Evolutionary conservation across 37 sponge, comb jelly and placozoan genomes (phyloP).

Genomic region (Axinella damicornis): DNA sequence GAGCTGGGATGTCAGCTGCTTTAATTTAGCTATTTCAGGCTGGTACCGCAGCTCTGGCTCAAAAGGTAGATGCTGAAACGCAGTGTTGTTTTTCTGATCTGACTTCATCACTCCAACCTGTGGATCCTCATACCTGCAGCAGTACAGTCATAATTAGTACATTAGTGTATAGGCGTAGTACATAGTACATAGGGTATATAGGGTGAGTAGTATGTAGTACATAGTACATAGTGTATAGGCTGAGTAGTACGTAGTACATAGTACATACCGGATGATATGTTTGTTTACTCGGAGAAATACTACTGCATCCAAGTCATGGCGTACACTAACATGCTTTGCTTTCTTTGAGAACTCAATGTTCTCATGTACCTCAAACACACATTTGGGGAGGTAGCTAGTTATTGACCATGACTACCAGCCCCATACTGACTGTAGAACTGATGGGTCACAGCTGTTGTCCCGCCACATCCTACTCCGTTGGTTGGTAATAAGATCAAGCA

Average conservation of each 20-base stretch:
- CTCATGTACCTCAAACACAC: neutral
- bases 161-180: too few species aligned
- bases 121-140: slow-evolving; percentile 29
- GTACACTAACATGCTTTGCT: neutral
- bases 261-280: too few species aligned
- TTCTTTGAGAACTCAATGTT: neutral
- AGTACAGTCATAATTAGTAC: neutral
- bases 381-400: too few species aligned
- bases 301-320: too few species aligned
- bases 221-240: too few species aligned
- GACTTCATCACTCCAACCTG: slow-evolving; percentile 4
- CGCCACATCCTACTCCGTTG: too few species aligned
- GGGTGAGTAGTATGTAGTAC: neutral
- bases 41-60: slow-evolving; percentile 15
- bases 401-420: too few species aligned
- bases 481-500: too few species aligned
- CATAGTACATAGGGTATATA: too few species aligned
- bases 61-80: neutral
- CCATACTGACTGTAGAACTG: too few species aligned
- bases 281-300: neutral
- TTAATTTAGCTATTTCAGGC: neutral
- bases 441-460: too few species aligned
- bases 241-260: too few species aligned
- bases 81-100: slow-evolving; percentile 44
- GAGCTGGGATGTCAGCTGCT: neutral